Conservation (phyloP, 2,797 vertebrate species). For the Mico argentatus region DNA sequence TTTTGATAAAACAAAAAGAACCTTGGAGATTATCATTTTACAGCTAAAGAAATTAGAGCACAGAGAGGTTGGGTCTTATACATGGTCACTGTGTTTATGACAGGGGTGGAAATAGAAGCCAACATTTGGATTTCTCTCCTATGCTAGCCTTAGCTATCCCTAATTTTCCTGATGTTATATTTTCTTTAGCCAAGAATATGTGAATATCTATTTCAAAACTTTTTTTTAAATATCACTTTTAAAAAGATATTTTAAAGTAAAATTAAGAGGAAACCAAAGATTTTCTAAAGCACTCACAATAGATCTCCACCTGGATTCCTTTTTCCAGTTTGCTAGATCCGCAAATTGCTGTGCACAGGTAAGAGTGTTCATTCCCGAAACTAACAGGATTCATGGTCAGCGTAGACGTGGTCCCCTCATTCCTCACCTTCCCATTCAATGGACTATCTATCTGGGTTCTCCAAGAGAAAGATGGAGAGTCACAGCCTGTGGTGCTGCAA, state of each 20-base stretch:
- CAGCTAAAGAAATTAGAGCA: not conserved
- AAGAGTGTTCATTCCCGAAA: constrained; percentile 83
- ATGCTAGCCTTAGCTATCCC: not conserved
- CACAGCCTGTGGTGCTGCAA: constrained; percentile 87
- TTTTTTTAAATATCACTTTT: not conserved
- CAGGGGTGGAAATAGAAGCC: not conserved
- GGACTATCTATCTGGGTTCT: constrained; percentile 81
- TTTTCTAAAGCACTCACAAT: constrained; percentile 88
- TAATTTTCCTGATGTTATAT: not conserved
- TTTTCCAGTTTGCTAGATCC: constrained; percentile 73
- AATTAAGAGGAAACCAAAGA: not conserved
- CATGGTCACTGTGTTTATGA: not conserved
- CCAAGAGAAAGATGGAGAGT: constrained; percentile 88
- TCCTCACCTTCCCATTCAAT: constrained; percentile 61
- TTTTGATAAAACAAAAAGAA: not conserved
- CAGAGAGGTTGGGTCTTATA: not conserved
- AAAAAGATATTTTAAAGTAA: not conserved
- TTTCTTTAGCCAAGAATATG: not conserved
- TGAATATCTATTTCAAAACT: not conserved
- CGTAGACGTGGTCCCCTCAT: constrained; percentile 69
- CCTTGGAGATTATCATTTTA: not conserved
- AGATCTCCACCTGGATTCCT: constrained; percentile 84
- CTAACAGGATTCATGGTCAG: constrained; percentile 86
- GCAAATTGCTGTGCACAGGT: constrained; percentile 89
- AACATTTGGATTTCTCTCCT: not conserved